Conservation (phyloP, 2,797 vertebrate genomes). For the Caiman crocodilus region DNA sequence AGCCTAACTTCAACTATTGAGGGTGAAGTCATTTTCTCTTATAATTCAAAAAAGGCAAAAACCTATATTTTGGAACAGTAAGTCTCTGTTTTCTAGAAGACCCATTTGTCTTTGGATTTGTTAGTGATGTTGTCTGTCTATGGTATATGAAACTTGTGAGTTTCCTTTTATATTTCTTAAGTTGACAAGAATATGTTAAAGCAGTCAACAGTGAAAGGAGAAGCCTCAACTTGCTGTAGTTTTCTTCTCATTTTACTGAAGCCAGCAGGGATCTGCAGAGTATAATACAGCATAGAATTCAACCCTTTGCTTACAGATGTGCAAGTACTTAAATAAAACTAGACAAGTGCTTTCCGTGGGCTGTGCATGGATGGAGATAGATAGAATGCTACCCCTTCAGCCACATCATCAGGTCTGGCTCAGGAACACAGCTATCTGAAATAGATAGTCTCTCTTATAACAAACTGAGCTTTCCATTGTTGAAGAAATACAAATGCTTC, state of each 20-base stretch:
- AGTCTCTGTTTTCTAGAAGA: neutral
- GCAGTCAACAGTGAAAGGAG: neutral
- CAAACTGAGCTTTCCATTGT: neutral
- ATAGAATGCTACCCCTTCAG: neutral
- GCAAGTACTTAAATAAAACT: constrained; percentile 24
- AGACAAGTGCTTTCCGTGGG: neutral
- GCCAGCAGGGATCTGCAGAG: neutral
- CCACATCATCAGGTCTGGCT: neutral
- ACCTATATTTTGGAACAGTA: neutral
- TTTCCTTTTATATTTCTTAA: neutral
- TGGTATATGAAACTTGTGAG: too few relatives aligned
- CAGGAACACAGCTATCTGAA: too few relatives aligned
- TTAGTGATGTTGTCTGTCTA: neutral
- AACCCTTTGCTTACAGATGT: neutral
- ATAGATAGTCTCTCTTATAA: neutral
- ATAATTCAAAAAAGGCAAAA: neutral
- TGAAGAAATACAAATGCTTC: neutral
- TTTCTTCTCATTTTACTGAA: neutral
- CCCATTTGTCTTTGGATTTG: neutral
- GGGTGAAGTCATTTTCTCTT: neutral
- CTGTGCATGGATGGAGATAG: too few relatives aligned
- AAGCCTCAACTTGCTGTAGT: accelerated
- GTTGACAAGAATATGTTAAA: neutral
- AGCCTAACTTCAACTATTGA: neutral
- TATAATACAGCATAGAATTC: neutral